phyloP scores from a whole-genome alignment of 2,888 invertebrate species.

The Callinectes sapidus region DNA sequence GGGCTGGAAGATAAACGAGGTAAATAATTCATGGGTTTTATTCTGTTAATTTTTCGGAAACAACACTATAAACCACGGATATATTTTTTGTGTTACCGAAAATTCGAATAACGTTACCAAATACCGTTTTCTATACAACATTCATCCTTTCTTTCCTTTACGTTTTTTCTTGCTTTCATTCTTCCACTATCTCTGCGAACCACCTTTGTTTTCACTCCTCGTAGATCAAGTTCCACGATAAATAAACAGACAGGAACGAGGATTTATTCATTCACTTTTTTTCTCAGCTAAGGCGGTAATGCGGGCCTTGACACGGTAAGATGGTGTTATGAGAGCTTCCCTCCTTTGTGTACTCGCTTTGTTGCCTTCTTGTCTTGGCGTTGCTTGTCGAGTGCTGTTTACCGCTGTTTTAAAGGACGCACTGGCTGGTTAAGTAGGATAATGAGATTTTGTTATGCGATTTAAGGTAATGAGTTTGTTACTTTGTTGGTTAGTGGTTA shows the following conservation, averaged over 20 bases:
- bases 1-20: neutral
- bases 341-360: too few species aligned
- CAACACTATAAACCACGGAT: neutral
- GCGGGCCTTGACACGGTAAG: too few species aligned
- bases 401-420: too few species aligned
- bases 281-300: too few species aligned
- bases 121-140: neutral
- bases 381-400: too few species aligned
- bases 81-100: neutral
- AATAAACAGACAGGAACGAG: neutral
- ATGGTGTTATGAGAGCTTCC: too few species aligned
- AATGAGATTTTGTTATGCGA: too few species aligned
- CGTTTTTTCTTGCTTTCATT: neutral
- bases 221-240: neutral
- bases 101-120: neutral
- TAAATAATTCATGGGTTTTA: neutral
- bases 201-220: neutral
- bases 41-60: neutral
- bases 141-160: neutral
- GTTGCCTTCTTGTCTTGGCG: too few species aligned
- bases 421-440: too few species aligned
- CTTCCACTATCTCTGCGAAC: neutral
- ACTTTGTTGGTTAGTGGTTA: too few species aligned
- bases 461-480: too few species aligned
- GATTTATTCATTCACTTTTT: too few species aligned